Percentiles rank a stretch among this genome's conserved stretches.
Conservation (phyloP, 2,113 vertebrate genomes). For the Eleginops maclovinus region DNA sequence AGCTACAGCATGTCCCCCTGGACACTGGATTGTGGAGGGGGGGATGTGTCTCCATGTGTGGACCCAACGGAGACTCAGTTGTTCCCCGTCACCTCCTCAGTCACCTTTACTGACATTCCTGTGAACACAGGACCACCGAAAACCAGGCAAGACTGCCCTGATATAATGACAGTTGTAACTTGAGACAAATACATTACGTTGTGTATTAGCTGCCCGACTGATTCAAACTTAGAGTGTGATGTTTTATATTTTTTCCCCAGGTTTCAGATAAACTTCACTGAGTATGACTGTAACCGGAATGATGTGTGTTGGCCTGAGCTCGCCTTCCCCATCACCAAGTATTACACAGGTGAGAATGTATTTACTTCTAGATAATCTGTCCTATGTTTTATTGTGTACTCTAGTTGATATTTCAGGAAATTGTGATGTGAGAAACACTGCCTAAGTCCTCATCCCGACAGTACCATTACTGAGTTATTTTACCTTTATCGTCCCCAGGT, state of each 20-base stretch:
- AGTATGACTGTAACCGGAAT: slow-evolving; percentile 94
- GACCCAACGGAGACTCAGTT: slow-evolving; percentile 72
- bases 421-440: background rate
- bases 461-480: background rate
- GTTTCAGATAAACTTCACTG: slow-evolving; percentile 92
- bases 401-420: background rate
- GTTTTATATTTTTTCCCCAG: slow-evolving; percentile 70
- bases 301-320: slow-evolving; percentile 96
- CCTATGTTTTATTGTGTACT: slow-evolving; percentile 9
- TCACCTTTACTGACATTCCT: slow-evolving; percentile 89
- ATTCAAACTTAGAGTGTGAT: background rate
- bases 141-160: slow-evolving; percentile 81
- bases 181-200: background rate
- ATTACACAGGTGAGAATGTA: slow-evolving; percentile 89
- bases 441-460: background rate
- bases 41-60: slow-evolving; percentile 70
- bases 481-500: slow-evolving; percentile 78
- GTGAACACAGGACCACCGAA: slow-evolving; percentile 76
- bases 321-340: slow-evolving; percentile 88
- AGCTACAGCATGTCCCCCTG: slow-evolving; percentile 87
- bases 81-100: slow-evolving; percentile 87
- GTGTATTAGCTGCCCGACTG: slow-evolving; percentile 5
- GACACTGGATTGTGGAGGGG: slow-evolving; percentile 87
- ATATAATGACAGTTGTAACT: background rate
- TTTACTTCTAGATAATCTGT: background rate